Percentiles rank a stretch among this genome's conserved stretches.
These are phyloP conservation scores for Parascotia fuliginaria DNA, from an alignment of 2,888 invertebrate species.

Conservation along the genomic window DNA sequence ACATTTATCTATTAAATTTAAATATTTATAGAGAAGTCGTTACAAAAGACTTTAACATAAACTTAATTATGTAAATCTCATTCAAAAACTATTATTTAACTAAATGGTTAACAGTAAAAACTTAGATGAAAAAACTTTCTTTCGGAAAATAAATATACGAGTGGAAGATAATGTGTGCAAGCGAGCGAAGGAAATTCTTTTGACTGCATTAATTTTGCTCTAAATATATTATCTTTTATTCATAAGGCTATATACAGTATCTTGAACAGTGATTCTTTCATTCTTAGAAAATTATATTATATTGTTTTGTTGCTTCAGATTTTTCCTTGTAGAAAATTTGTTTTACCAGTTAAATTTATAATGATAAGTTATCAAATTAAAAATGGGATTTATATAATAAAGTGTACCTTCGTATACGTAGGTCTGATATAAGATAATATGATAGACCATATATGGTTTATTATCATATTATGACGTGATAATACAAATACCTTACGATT, in stretches of 20 bases:
- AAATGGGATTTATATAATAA: too few relatives aligned
- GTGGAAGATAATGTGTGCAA: not conserved
- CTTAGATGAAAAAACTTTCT: not conserved
- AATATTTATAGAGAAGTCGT: slow-evolving; percentile 27
- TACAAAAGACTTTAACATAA: slow-evolving; percentile 1
- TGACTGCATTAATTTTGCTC: not conserved
- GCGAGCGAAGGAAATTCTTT: not conserved
- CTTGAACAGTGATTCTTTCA: not conserved
- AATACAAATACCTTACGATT: too few relatives aligned
- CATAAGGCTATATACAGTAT: not conserved
- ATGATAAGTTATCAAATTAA: too few relatives aligned
- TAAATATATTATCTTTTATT: not conserved
- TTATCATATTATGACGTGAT: too few relatives aligned
- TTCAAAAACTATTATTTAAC: slow-evolving; percentile 22
- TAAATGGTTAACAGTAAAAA: not conserved
- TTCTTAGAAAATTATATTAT: not conserved
- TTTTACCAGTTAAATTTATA: too few relatives aligned
- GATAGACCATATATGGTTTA: too few relatives aligned
- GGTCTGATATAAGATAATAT: too few relatives aligned
- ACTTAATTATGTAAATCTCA: slow-evolving; percentile 25
- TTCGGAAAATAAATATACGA: not conserved
- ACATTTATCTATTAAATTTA: slow-evolving; percentile 15
- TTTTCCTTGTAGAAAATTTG: not conserved
- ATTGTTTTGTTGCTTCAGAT: not conserved
- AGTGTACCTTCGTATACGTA: too few relatives aligned